phyloP scores from a whole-genome alignment of 2,888 invertebrate genomes.

The Calliphora vomitoria region DNA sequence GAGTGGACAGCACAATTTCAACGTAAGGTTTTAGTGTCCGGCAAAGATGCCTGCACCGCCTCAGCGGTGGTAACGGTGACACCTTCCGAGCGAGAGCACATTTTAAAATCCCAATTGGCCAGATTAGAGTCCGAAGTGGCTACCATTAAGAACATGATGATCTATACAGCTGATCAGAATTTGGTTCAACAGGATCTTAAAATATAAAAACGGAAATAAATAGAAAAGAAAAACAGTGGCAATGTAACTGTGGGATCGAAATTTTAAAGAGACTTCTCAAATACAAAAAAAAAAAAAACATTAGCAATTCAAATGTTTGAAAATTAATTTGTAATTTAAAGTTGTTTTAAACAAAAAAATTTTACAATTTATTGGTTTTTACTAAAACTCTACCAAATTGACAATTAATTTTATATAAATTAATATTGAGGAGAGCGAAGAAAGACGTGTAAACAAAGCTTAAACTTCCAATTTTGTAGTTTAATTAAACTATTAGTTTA shows the following conservation, averaged over 20 bases:
- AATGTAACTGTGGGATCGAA: neutral
- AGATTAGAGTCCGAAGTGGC: constrained; percentile 96
- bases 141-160: constrained; percentile 93
- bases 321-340: too few relatives aligned
- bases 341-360: too few relatives aligned
- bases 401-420: too few relatives aligned
- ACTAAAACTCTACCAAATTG: too few relatives aligned
- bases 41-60: constrained; percentile 60
- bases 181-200: constrained; percentile 59
- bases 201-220: constrained; percentile 52
- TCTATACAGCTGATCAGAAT: constrained; percentile 83
- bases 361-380: too few relatives aligned
- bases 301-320: too few relatives aligned
- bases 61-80: constrained; percentile 67
- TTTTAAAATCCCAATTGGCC: constrained; percentile 93
- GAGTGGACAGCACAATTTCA: constrained; percentile 84
- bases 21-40: constrained; percentile 78
- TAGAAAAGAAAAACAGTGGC: neutral
- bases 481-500: too few relatives aligned
- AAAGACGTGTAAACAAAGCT: too few relatives aligned
- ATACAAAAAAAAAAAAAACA: too few relatives aligned
- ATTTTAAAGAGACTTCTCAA: too few relatives aligned
- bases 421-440: too few relatives aligned
- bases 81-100: constrained; percentile 86
- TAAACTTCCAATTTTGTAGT: too few relatives aligned